Percentiles rank a stretch among this genome's conserved stretches.
phyloP scores from a whole-genome alignment of 2,113 vertebrate species.

The Callipepla squamata region DNA sequence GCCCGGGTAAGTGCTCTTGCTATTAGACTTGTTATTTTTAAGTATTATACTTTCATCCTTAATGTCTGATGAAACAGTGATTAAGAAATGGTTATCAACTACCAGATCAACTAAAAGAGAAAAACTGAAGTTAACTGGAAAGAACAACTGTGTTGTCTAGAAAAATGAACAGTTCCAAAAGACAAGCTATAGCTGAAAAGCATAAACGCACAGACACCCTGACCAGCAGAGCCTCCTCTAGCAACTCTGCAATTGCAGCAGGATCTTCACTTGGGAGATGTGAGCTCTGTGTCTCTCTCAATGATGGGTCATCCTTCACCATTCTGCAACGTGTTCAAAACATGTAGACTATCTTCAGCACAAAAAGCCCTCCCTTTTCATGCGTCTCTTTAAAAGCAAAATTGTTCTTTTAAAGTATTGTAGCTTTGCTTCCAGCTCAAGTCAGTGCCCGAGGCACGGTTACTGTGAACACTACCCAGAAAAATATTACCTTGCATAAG shows the following conservation, averaged over 20 bases:
- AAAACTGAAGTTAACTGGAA: background rate
- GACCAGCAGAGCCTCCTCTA: background rate
- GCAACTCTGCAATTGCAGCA: background rate
- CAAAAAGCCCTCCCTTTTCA: background rate
- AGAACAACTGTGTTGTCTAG: background rate
- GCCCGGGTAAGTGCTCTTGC: background rate
- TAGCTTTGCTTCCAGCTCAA: background rate
- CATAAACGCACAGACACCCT: background rate
- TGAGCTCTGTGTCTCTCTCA: background rate
- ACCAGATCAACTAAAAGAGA: background rate
- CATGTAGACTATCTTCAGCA: background rate
- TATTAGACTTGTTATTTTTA: background rate
- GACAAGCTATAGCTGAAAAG: background rate
- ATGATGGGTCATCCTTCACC: background rate
- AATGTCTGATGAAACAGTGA: background rate
- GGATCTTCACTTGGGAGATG: background rate
- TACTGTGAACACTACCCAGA: background rate
- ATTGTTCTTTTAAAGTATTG: background rate
- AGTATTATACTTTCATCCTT: background rate
- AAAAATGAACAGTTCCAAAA: background rate
- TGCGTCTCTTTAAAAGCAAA: background rate
- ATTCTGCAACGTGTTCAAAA: background rate
- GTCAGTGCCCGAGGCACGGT: background rate
- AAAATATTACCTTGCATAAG: slow-evolving; percentile 20
- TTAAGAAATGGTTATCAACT: background rate